phyloP scores from a whole-genome alignment of 2,888 invertebrate genomes.

The Tetranychus piercei region DNA sequence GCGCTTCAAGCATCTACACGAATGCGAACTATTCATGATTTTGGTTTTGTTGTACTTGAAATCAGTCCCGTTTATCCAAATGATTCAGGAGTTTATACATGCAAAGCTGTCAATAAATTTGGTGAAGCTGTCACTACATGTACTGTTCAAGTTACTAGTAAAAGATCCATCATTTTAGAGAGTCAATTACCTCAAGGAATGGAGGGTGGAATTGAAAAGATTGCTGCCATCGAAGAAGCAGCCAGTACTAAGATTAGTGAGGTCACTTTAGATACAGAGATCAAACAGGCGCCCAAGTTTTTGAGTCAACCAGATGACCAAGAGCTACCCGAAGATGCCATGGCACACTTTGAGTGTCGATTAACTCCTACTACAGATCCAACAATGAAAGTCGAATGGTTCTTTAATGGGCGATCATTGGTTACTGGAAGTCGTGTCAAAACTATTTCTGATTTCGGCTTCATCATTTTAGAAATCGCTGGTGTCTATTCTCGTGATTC shows the following conservation, averaged over 20 bases:
- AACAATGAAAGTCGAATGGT: constrained; percentile 86
- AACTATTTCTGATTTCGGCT: constrained; percentile 89
- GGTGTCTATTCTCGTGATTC: constrained; percentile 81
- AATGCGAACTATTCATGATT: constrained; percentile 41
- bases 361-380: constrained; percentile 82
- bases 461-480: constrained; percentile 75
- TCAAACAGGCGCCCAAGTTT: constrained; percentile 54
- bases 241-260: constrained; percentile 54
- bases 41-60: constrained; percentile 90
- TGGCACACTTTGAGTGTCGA: constrained; percentile 92
- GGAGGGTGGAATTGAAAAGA: constrained; percentile 78
- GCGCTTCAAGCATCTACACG: constrained; percentile 42
- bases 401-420: constrained; percentile 68
- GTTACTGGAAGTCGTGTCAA: constrained; percentile 83
- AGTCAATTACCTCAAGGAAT: constrained; percentile 78
- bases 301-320: constrained; percentile 62
- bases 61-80: constrained; percentile 88
- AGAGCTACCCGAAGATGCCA: constrained; percentile 69
- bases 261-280: constrained; percentile 67
- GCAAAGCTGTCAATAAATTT: constrained; percentile 76
- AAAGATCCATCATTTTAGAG: constrained; percentile 76
- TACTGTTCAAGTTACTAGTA: constrained; percentile 49
- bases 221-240: constrained; percentile 32
- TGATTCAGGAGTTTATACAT: constrained; percentile 88
- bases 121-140: constrained; percentile 61